These are phyloP conservation scores for Lepus oiostolus DNA, from an alignment of 2,797 vertebrate genomes.

Conservation along the genomic window DNA sequence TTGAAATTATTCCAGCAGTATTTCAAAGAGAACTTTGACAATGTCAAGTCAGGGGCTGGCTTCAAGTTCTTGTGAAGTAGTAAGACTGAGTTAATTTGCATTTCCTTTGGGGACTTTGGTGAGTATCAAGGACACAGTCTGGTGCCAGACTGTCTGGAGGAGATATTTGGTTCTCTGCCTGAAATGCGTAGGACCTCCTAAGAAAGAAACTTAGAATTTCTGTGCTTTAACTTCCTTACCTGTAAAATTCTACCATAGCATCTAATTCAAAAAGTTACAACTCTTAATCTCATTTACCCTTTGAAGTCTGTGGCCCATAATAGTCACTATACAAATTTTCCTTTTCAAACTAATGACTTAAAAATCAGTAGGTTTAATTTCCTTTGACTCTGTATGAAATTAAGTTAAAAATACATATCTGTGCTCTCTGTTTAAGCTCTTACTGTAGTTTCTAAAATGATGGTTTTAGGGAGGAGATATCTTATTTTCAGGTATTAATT, in stretches of 20 bases:
- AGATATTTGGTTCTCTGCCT: neutral
- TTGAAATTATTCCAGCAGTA: neutral
- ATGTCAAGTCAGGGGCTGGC: neutral
- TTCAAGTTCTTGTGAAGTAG: neutral
- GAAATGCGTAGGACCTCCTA: neutral
- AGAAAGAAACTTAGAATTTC: neutral
- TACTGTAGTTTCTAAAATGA: neutral
- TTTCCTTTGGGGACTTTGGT: neutral
- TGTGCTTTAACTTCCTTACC: neutral
- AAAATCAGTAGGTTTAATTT: neutral
- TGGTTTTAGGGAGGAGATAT: neutral
- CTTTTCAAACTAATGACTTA: neutral
- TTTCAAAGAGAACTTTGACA: neutral
- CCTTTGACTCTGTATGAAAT: neutral
- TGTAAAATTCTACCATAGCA: neutral
- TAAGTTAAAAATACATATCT: neutral
- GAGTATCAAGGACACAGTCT: neutral
- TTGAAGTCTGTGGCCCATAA: neutral
- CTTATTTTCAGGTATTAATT: neutral
- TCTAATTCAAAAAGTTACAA: neutral
- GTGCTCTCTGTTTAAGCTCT: neutral
- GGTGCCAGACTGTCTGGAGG: neutral
- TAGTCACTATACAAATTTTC: neutral
- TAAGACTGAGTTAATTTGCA: neutral
- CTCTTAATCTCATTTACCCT: neutral